phyloP scores from a whole-genome alignment of 2,113 vertebrate genomes.

The Anser cygnoides region DNA sequence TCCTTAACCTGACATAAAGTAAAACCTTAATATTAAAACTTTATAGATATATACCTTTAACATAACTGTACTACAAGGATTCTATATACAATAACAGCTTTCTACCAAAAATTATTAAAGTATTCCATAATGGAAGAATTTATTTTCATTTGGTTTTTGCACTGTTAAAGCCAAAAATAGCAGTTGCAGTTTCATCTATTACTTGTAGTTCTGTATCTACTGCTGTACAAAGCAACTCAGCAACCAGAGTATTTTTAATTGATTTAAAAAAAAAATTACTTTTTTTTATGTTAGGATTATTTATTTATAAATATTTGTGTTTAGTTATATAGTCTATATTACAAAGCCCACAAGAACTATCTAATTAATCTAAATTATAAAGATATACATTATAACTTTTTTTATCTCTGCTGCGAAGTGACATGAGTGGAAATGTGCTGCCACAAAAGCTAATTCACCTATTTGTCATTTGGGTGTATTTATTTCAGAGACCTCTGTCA shows the following conservation, averaged over 20 bases:
- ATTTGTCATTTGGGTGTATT: not conserved
- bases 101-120: not conserved
- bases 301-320: not conserved
- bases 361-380: slow-evolving; percentile 9
- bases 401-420: not conserved
- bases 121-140: not conserved
- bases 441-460: not conserved
- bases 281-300: not conserved
- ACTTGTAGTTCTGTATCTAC: not conserved
- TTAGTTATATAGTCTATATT: not conserved
- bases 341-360: not conserved
- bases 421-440: not conserved
- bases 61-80: not conserved
- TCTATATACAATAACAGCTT: not conserved
- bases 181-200: not conserved
- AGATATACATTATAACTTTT: not conserved
- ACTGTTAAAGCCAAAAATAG: not conserved
- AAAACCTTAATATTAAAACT: not conserved
- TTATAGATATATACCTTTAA: not conserved
- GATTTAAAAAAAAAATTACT: not conserved
- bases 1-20: not conserved
- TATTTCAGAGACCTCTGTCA: not conserved
- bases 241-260: not conserved
- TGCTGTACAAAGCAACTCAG: not conserved
- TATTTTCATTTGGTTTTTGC: not conserved